phyloP scores from a whole-genome alignment of 2,888 invertebrate species.

The Teleiodes luculella region DNA sequence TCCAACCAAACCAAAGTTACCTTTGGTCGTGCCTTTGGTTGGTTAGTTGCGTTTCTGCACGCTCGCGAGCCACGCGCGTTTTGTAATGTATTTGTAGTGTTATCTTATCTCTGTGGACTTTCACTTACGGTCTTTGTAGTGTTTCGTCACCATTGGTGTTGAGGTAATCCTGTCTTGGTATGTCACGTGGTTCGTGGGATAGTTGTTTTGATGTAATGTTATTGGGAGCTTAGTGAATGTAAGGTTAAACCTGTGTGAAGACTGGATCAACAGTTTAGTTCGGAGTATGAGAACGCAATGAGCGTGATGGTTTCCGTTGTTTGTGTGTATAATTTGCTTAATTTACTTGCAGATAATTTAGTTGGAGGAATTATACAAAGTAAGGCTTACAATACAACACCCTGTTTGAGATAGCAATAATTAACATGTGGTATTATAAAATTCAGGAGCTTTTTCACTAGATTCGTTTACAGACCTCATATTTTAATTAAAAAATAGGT shows the following conservation, averaged over 20 bases:
- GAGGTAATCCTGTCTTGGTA: conserved; percentile 13
- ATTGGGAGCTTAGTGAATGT: neutral
- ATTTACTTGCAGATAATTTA: no score
- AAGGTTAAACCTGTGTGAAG: neutral
- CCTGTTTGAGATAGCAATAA: no score
- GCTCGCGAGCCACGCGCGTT: neutral
- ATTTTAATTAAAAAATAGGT: no score
- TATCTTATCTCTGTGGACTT: neutral
- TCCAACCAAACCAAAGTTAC: neutral
- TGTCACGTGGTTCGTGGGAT: neutral
- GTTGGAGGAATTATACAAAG: no score
- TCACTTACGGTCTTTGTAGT: neutral
- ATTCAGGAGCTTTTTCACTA: no score
- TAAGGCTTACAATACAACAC: no score
- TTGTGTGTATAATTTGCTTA: no score
- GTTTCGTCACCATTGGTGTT: neutral
- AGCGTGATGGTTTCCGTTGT: neutral
- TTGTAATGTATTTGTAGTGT: neutral
- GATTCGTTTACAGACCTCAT: no score
- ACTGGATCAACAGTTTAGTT: neutral
- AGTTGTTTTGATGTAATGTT: neutral
- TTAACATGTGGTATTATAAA: no score
- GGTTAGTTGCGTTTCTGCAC: neutral
- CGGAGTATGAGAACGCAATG: neutral
- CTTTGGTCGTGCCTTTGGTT: no score